Percentiles rank a stretch among this genome's conserved stretches.
These are phyloP conservation scores for Orthosia gothica DNA, from an alignment of 2,888 invertebrate species.

Conservation along the genomic window DNA sequence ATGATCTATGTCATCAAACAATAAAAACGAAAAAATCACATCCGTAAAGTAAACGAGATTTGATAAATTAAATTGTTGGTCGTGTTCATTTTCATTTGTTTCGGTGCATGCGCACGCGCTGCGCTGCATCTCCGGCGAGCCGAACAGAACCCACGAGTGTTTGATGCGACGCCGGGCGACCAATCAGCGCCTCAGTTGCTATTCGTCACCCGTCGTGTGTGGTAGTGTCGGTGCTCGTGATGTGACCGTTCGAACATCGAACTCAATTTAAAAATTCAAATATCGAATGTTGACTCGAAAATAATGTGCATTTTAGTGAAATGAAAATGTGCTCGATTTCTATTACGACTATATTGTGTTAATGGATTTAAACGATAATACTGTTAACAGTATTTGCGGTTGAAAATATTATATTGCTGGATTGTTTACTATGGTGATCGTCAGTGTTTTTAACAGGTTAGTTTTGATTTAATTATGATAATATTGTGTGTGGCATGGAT, in stretches of 20 bases:
- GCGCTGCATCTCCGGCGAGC: slow-evolving; percentile 78
- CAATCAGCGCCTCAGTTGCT: slow-evolving; percentile 82
- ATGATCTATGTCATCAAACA: slow-evolving; percentile 2
- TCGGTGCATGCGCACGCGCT: slow-evolving; percentile 79
- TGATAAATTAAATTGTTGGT: slow-evolving; percentile 57
- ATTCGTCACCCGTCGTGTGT: slow-evolving; percentile 73
- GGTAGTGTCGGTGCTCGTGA: slow-evolving; percentile 75
- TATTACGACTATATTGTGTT: slow-evolving; percentile 75
- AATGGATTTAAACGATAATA: slow-evolving; percentile 75
- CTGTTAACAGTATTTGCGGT: slow-evolving; percentile 69
- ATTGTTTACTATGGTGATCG: slow-evolving; percentile 90
- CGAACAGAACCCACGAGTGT: slow-evolving; percentile 59
- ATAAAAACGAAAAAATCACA: slow-evolving; percentile 8
- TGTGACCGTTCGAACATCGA: slow-evolving; percentile 76
- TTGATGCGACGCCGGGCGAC: slow-evolving; percentile 65
- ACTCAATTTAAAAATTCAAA: slow-evolving; percentile 68
- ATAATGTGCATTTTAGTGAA: slow-evolving; percentile 85
- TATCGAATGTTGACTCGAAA: slow-evolving; percentile 76
- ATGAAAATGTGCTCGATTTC: slow-evolving; percentile 85
- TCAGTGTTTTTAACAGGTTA: slow-evolving; percentile 90
- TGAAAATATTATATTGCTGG: slow-evolving; percentile 77
- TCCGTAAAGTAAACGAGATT: slow-evolving; percentile 65
- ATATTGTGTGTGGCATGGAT: slow-evolving; percentile 43
- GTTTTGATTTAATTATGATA: slow-evolving; percentile 58
- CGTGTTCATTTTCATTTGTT: slow-evolving; percentile 67